These are phyloP conservation scores for Prostheceraeus crozeri DNA, from an alignment of 2,888 invertebrate genomes.

Conservation along the genomic window DNA sequence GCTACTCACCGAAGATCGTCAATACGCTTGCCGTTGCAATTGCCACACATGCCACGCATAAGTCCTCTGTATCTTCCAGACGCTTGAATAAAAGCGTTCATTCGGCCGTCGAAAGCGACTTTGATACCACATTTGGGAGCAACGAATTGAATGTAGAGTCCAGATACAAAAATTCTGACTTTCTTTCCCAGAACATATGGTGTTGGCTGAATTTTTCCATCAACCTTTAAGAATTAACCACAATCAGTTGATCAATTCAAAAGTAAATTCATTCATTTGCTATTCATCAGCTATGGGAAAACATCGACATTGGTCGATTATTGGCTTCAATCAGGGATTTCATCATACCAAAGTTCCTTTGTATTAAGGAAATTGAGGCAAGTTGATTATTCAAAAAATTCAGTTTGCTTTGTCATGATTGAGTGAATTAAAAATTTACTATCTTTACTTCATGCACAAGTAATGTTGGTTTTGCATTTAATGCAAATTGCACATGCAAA, in stretches of 20 bases:
- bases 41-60: conserved; percentile 44
- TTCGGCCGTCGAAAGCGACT: conserved; percentile 42
- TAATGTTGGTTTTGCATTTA: too few species aligned
- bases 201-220: conserved; percentile 34
- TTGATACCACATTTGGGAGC: conserved; percentile 41
- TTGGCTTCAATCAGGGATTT: too few species aligned
- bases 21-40: conserved; percentile 41
- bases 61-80: conserved; percentile 37
- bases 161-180: conserved; percentile 37
- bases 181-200: conserved; percentile 36
- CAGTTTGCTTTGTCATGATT: too few species aligned
- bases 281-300: too few species aligned
- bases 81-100: conserved; percentile 40
- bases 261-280: too few species aligned
- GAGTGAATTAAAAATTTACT: too few species aligned
- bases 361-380: too few species aligned
- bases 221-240: conserved; percentile 35
- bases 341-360: too few species aligned
- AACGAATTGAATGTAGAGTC: conserved; percentile 38
- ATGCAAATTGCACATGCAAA: too few species aligned
- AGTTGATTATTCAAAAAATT: too few species aligned
- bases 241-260: not conserved
- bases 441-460: too few species aligned
- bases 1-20: conserved; percentile 6
- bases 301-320: too few species aligned